A percentile compares a stretch with the other conserved stretches of the same genome.
Evolutionary conservation across 2,113 vertebrate genomes (phyloP).

Genomic region (Strix uralensis): DNA sequence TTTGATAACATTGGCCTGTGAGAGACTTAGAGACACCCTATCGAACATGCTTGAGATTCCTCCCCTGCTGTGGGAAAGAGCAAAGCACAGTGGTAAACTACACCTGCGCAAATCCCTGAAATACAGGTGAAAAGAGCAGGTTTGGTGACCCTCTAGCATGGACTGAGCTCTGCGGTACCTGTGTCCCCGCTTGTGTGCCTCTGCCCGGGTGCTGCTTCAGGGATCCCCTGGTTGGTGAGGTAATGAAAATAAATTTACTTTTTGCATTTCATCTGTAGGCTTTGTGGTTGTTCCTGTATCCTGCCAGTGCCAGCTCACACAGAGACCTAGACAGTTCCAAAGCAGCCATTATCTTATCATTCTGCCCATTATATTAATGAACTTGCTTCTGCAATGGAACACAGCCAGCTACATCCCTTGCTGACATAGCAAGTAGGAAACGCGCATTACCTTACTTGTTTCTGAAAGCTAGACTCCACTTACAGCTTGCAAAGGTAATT

Average conservation of each 20-base stretch:
- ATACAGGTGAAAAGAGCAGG: too few relatives aligned
- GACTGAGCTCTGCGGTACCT: too few relatives aligned
- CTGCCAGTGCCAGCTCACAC: neutral
- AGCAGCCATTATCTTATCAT: neutral
- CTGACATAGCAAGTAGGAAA: neutral
- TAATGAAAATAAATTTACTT: neutral
- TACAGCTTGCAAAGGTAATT: neutral
- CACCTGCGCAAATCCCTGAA: too few relatives aligned
- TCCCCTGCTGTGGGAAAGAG: too few relatives aligned
- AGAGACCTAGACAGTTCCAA: neutral
- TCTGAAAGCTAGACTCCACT: neutral
- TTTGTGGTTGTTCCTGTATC: neutral
- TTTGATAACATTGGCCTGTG: too few relatives aligned
- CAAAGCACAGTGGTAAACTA: too few relatives aligned
- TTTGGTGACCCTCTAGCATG: too few relatives aligned
- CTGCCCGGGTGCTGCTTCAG: too few relatives aligned
- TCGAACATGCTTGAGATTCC: too few relatives aligned
- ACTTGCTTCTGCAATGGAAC: neutral
- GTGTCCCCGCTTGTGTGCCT: too few relatives aligned
- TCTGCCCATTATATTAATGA: neutral
- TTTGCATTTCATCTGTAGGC: neutral
- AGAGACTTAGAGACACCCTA: too few relatives aligned
- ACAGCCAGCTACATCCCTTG: neutral
- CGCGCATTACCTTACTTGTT: accelerated
- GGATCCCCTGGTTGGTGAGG: too few relatives aligned